Evolutionary conservation across 2,797 vertebrate species (phyloP).

Genomic region (Falco biarmicus): DNA sequence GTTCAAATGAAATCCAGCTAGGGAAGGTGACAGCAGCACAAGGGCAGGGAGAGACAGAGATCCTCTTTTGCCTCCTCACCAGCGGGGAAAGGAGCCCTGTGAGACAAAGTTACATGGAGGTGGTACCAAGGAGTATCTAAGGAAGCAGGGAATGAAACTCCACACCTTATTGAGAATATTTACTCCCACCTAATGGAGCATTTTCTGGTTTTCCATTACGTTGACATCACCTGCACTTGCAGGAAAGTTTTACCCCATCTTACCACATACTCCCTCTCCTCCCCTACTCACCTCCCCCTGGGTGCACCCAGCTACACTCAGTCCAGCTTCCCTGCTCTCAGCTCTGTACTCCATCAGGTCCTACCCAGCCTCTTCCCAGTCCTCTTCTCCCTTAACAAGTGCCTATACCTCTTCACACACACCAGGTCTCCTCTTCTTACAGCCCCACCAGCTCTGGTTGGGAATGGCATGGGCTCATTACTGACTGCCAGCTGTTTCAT

Average conservation of each 20-base stretch:
- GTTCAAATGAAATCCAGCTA: background rate
- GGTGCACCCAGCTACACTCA: background rate
- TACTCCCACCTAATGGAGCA: background rate
- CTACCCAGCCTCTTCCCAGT: background rate
- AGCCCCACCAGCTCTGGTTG: constrained; percentile 35
- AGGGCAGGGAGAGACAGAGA: background rate
- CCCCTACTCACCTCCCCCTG: background rate
- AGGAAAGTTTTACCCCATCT: background rate
- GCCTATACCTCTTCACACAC: background rate
- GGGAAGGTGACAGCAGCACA: background rate
- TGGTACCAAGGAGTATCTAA: background rate
- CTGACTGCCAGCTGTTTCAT: constrained; percentile 74
- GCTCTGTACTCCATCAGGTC: background rate
- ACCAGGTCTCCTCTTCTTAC: background rate
- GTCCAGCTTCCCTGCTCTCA: background rate
- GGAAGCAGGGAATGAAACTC: background rate
- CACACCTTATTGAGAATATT: background rate
- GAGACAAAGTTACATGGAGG: background rate
- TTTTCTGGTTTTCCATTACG: background rate
- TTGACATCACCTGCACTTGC: background rate
- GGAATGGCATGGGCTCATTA: constrained; percentile 35
- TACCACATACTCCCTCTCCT: background rate
- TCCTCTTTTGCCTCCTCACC: background rate
- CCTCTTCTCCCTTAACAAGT: background rate
- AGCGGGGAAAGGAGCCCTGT: background rate